Percentiles rank a stretch among this genome's conserved stretches.
phyloP scores from a whole-genome alignment of 1,140 invertebrate genomes.

The Calycopis cecrops region DNA sequence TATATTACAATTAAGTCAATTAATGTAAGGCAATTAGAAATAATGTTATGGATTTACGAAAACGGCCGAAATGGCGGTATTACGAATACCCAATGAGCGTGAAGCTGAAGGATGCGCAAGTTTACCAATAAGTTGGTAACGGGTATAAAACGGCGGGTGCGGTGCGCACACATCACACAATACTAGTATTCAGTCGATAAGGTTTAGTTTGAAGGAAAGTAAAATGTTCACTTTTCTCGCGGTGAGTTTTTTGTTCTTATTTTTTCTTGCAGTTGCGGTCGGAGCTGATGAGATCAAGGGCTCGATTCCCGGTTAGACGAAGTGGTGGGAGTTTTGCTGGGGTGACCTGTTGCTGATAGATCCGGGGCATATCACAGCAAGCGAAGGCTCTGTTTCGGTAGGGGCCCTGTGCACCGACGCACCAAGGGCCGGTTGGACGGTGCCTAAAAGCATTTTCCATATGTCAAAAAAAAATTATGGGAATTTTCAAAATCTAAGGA shows the following conservation, averaged over 20 bases:
- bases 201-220: not conserved
- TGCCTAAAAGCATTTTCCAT: too few relatives aligned
- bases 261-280: not conserved
- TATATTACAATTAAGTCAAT: slow-evolving; percentile 10
- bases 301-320: too few relatives aligned
- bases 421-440: too few relatives aligned
- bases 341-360: too few relatives aligned
- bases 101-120: slow-evolving; percentile 49
- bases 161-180: slow-evolving; percentile 10
- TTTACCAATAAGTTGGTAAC: slow-evolving; percentile 39
- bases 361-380: too few relatives aligned
- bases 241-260: slow-evolving; percentile 36
- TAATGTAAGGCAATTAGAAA: slow-evolving; percentile 21
- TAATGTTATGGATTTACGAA: slow-evolving; percentile 53
- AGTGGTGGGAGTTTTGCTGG: too few relatives aligned
- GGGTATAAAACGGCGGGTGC: slow-evolving; percentile 41
- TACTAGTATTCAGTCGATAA: not conserved
- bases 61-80: slow-evolving; percentile 32
- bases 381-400: too few relatives aligned
- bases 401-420: too few relatives aligned
- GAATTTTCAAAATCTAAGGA: too few relatives aligned
- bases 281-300: too few relatives aligned
- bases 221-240: slow-evolving; percentile 49
- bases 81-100: slow-evolving; percentile 65
- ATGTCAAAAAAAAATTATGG: too few relatives aligned